Conservation (phyloP, 2,888 invertebrate genomes). For the Linyphia triangularis region DNA sequence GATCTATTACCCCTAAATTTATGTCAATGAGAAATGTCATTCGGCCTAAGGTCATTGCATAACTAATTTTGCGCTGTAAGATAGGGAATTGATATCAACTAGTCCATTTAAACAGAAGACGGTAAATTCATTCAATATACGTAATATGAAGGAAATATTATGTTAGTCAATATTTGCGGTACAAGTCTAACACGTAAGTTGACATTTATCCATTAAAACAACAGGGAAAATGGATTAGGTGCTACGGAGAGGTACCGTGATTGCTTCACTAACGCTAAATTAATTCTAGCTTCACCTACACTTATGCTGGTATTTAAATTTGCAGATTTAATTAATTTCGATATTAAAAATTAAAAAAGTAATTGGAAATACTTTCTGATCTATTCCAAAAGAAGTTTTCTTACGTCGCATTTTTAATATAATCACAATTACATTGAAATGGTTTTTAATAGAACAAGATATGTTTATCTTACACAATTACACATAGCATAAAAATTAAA, state of each 20-base stretch:
- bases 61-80: neutral
- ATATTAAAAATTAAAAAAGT: too few species aligned
- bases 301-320: too few species aligned
- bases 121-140: neutral
- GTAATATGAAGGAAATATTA: neutral
- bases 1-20: neutral
- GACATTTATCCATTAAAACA: neutral
- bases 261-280: too few species aligned
- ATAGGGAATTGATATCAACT: neutral
- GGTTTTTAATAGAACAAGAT: too few species aligned
- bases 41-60: neutral
- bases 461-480: too few species aligned
- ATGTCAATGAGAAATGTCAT: neutral
- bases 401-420: too few species aligned
- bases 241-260: neutral
- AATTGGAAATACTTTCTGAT: too few species aligned
- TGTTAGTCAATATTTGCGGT: neutral
- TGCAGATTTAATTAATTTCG: too few species aligned
- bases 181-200: neutral
- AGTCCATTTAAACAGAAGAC: neutral
- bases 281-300: too few species aligned
- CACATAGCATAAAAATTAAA: too few species aligned
- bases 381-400: too few species aligned
- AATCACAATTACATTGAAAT: too few species aligned
- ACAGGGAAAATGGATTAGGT: neutral